Conservation (phyloP, 2,888 invertebrate species). For the Pyrrhosoma nymphula region DNA sequence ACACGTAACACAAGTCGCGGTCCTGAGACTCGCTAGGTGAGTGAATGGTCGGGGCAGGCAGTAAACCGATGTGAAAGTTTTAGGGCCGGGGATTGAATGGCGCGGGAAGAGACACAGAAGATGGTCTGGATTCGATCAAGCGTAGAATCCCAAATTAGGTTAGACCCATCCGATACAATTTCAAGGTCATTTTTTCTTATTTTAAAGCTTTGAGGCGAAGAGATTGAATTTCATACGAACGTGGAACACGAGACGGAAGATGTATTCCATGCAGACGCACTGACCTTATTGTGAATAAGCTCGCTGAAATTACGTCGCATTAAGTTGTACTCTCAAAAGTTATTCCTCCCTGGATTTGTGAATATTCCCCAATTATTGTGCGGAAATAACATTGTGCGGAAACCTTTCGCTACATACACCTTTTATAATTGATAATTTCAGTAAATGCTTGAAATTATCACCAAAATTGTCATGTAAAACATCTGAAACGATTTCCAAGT, state of each 20-base stretch:
- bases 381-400: too few species aligned
- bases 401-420: too few species aligned
- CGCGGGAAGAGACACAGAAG: neutral
- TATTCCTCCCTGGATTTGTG: too few species aligned
- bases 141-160: slow-evolving; percentile 10
- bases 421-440: too few species aligned
- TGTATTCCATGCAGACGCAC: neutral
- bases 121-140: neutral
- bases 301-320: too few species aligned
- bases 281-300: neutral
- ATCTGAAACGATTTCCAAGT: too few species aligned
- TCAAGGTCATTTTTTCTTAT: neutral
- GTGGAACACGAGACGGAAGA: neutral
- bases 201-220: neutral
- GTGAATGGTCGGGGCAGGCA: neutral
- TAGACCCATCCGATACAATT: neutral
- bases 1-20: neutral
- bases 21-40: neutral
- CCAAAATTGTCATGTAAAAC: too few species aligned
- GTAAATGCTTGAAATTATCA: too few species aligned
- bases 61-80: slow-evolving; percentile 16
- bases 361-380: too few species aligned
- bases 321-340: too few species aligned
- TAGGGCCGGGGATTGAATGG: neutral
- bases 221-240: neutral